Evolutionary conservation across 2,888 invertebrate genomes (phyloP).

Genomic region (Tribolium freemani): DNA sequence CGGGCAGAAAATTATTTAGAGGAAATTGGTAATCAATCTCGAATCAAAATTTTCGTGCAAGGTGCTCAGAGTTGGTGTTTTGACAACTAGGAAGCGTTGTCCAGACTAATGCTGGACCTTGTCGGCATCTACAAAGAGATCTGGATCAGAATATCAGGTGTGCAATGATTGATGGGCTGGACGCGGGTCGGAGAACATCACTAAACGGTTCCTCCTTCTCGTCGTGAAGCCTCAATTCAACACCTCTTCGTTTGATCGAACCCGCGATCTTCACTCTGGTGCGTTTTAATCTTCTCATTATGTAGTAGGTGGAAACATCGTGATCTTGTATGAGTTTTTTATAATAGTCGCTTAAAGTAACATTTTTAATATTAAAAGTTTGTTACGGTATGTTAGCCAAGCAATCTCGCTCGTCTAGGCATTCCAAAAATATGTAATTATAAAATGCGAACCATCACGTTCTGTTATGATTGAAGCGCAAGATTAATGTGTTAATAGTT

Average conservation of each 20-base stretch:
- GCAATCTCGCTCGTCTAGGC: conserved; percentile 1
- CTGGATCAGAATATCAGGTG: conserved; percentile 61
- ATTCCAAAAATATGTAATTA: conserved; percentile 17
- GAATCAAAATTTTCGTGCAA: not conserved
- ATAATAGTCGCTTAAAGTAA: conserved; percentile 32
- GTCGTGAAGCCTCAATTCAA: conserved; percentile 66
- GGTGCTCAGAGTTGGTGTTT: not conserved
- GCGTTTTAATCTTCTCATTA: conserved; percentile 63
- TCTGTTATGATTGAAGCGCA: not conserved
- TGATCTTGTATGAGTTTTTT: conserved; percentile 44
- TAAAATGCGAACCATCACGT: conserved; percentile 2
- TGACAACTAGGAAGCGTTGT: conserved; percentile 10
- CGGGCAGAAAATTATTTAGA: no score
- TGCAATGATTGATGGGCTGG: conserved; percentile 65
- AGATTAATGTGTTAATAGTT: not conserved
- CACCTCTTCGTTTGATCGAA: conserved; percentile 65
- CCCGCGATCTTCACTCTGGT: conserved; percentile 60
- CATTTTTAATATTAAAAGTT: conserved; percentile 38
- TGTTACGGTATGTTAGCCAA: conserved; percentile 31
- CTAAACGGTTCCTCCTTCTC: conserved; percentile 63
- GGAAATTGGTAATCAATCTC: not conserved
- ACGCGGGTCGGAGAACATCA: conserved; percentile 55
- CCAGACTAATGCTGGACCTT: conserved; percentile 19
- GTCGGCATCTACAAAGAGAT: conserved; percentile 57
- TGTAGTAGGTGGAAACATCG: conserved; percentile 61